Percentiles rank a stretch among this genome's conserved stretches.
phyloP scores from a whole-genome alignment of 1,140 invertebrate species.

The Oryctes rhinoceros region DNA sequence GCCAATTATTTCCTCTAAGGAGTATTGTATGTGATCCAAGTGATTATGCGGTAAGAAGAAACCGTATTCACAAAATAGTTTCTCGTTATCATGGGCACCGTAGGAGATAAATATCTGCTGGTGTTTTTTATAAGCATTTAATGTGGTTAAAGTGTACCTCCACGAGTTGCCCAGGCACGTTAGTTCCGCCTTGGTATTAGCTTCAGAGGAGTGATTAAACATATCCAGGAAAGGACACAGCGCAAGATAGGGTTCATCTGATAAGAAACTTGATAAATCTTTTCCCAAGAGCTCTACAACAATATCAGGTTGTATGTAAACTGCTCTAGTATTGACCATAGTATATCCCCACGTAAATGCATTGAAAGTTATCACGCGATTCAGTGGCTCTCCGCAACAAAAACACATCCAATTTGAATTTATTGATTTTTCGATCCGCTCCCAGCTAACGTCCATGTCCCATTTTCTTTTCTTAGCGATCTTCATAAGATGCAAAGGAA shows the following conservation, averaged over 20 bases:
- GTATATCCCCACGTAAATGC: conserved; percentile 71
- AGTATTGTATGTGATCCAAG: conserved; percentile 68
- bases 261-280: conserved; percentile 50
- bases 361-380: conserved; percentile 60
- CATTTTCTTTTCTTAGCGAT: conserved; percentile 56
- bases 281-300: conserved; percentile 50
- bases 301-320: conserved; percentile 63
- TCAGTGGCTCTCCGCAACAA: conserved; percentile 57
- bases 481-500: conserved; percentile 59
- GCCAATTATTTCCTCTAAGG: conserved; percentile 60
- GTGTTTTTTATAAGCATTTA: conserved; percentile 62
- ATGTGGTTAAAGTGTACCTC: conserved; percentile 66
- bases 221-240: conserved; percentile 82
- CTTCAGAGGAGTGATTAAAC: conserved; percentile 75
- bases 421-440: conserved; percentile 52
- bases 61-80: conserved; percentile 78
- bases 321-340: conserved; percentile 79
- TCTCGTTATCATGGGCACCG: conserved; percentile 73
- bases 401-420: conserved; percentile 51
- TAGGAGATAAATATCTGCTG: conserved; percentile 81
- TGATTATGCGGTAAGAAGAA: conserved; percentile 72
- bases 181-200: conserved; percentile 64
- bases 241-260: conserved; percentile 68
- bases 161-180: conserved; percentile 58
- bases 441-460: conserved; percentile 56